These are phyloP conservation scores for Myrmecobius fasciatus DNA, from an alignment of 2,113 vertebrate species.

Conservation along the genomic window DNA sequence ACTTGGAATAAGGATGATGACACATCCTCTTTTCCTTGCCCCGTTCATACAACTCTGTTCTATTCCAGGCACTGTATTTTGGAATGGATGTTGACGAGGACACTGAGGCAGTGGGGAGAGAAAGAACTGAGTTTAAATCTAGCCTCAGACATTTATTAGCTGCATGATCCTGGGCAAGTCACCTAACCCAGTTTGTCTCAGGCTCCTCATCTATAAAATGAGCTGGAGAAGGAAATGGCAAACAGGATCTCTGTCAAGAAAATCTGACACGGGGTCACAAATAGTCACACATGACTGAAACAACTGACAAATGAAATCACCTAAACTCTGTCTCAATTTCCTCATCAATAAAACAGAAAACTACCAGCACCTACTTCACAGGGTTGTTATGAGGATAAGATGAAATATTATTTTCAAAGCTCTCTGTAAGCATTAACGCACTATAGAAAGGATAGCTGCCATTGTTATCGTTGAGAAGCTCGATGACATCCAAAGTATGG, in stretches of 20 bases:
- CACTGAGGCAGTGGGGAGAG: neutral
- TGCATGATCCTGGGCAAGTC: neutral
- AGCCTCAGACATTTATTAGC: neutral
- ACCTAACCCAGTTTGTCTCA: neutral
- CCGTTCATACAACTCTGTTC: neutral
- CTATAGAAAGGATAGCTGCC: neutral
- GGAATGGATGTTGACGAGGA: neutral
- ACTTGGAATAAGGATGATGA: neutral
- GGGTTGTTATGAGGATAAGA: neutral
- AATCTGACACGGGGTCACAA: neutral
- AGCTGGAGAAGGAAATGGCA: neutral
- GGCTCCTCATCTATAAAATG: neutral
- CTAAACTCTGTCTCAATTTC: neutral
- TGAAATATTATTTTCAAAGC: neutral
- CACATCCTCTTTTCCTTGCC: neutral
- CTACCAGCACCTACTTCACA: neutral
- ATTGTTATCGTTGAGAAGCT: neutral
- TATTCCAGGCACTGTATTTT: neutral
- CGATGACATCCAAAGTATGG: neutral
- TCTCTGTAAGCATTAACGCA: neutral
- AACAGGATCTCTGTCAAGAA: neutral
- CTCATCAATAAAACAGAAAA: neutral
- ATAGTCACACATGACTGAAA: neutral
- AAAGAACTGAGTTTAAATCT: neutral
- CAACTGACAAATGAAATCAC: neutral